Evolutionary conservation across 1,140 invertebrate species (phyloP), one percentile per base, ranked within the genome.

Genomic region (Acromyrmex charruanus): DNA sequence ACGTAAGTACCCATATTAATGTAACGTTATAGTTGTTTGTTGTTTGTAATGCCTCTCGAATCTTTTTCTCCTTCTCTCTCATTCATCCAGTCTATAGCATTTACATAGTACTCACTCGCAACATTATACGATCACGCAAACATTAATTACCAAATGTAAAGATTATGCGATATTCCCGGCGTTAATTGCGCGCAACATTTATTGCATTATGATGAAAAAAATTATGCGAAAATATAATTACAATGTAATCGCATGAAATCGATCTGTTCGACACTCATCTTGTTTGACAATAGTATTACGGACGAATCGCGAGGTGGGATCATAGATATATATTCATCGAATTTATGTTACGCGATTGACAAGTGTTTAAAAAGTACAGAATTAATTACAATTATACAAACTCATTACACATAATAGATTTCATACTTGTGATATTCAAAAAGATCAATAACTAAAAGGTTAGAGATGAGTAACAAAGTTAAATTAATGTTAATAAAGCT

Each of bases 81-180:
- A 9, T 53, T 55, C 14, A 21, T 6, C 3, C 10, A 12, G 35
- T n/a, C 7, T 14, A 31, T 9, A 5, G 0, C 51, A 55, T 10
- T 74, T 6, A 28, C n/a, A 21, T 16, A 18, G 18, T 51, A 55
- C 10, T 74, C n/a, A 55, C 53, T 58, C 31, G 69, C 10, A 35
- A 39, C 18, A 74, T 74, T 35, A 74, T 35, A 74, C 4, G 10
- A 58, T 35, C 18, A 58, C n/a, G 71, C 53, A 4, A 55, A 31
- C 31, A 74, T 35, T 74, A 74, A 74, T 74, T 58, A 74, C 10
- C 53, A 39, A 35, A 39, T 68, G 39, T 68, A n/a, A 58, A 21
- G 39, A 69, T 69, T 69, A 58, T 5, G 51, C 18, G 51, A 3
- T 3, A 74, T 12, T 58, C 35, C 58, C 14, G 0, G 6, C 4